Evolutionary conservation across 2,113 vertebrate genomes (phyloP).

Genomic region (Microtus richardsoni): DNA sequence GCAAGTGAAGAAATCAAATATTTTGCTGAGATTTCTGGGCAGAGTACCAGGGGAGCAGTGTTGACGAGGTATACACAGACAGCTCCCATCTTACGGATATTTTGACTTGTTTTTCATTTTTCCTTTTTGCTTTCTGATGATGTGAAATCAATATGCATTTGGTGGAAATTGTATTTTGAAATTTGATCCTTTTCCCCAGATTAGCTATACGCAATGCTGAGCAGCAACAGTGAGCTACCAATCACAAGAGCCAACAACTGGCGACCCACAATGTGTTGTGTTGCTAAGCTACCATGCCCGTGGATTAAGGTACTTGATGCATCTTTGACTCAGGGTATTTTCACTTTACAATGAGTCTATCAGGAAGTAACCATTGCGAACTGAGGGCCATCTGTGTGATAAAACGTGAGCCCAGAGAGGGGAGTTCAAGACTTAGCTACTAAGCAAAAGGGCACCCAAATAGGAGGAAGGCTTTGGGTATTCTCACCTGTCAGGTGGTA

Average conservation of each 20-base stretch:
- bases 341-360: not conserved
- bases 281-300: not conserved
- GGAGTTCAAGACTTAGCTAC: not conserved
- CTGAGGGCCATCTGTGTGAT: not conserved
- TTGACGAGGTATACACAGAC: not conserved
- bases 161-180: not conserved
- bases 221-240: not conserved
- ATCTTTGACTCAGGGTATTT: not conserved
- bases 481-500: not conserved
- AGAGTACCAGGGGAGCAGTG: not conserved
- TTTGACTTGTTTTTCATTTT: not conserved
- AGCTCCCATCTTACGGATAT: not conserved
- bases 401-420: not conserved
- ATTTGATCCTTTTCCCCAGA: not conserved
- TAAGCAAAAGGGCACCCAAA: not conserved
- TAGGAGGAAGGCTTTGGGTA: not conserved
- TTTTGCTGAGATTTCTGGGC: not conserved
- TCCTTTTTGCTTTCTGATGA: not conserved
- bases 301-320: no score
- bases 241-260: not conserved
- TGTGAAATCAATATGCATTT: not conserved
- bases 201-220: not conserved
- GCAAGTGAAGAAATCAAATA: not conserved
- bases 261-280: no score
- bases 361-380: not conserved